These are phyloP conservation scores for Hippocampus abdominalis DNA, from an alignment of 2,113 vertebrate species.

Conservation along the genomic window DNA sequence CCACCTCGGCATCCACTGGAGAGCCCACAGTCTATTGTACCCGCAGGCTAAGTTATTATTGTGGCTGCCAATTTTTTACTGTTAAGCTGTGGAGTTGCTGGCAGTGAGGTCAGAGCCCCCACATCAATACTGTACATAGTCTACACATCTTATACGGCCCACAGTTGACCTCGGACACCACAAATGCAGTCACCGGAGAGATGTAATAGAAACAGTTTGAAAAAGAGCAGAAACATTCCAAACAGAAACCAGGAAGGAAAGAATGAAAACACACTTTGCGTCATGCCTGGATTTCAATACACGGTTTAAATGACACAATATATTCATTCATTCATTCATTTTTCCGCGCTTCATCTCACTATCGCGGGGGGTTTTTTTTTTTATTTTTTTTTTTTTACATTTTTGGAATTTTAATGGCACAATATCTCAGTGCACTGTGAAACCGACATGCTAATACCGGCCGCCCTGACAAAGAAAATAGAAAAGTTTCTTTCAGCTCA, in stretches of 20 bases:
- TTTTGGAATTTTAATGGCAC: no score
- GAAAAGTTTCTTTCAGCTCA: no score
- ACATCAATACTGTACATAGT: slow-evolving; percentile 14
- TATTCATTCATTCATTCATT: no score
- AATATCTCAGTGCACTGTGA: no score
- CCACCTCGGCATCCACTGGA: slow-evolving; percentile 8
- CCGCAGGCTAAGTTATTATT: neutral
- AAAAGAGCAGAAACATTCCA: neutral
- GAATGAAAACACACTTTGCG: neutral
- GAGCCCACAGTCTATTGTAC: neutral
- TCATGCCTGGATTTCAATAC: neutral
- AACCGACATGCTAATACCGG: no score
- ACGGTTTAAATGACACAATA: neutral
- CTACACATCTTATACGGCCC: slow-evolving; percentile 1
- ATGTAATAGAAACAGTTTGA: neutral
- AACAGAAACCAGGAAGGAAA: neutral
- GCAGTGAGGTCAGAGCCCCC: neutral
- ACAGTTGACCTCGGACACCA: neutral
- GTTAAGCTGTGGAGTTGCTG: neutral
- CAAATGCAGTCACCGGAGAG: neutral
- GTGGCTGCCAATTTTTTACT: neutral
- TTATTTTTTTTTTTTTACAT: neutral
- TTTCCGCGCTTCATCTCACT: no score
- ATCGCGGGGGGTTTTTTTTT: no score
- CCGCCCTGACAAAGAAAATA: no score